Percentiles rank a stretch among this genome's conserved stretches.
Evolutionary conservation across 2,888 invertebrate genomes (phyloP).

Genomic region (Nephrocerus scutellatus): DNA sequence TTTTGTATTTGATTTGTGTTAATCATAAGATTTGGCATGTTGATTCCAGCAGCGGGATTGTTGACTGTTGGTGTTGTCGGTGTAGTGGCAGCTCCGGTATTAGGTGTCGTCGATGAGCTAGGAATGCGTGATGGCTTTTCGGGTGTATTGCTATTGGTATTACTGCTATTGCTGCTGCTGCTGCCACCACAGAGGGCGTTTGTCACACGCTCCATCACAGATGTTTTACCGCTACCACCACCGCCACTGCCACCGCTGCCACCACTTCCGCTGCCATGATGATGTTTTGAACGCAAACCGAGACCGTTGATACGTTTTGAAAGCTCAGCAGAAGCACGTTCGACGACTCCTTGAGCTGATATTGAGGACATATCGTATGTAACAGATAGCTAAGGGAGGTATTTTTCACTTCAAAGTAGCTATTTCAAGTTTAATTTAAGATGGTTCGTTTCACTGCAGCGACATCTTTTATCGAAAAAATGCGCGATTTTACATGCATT

Average conservation of each 20-base stretch:
- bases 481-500: neutral
- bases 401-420: too few relatives aligned
- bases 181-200: slow-evolving; percentile 75
- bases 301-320: slow-evolving; percentile 83
- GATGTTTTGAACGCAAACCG: slow-evolving; percentile 58
- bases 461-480: neutral
- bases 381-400: slow-evolving; percentile 7
- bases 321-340: slow-evolving; percentile 83
- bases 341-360: slow-evolving; percentile 84
- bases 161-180: slow-evolving; percentile 38
- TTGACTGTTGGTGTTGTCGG: slow-evolving; percentile 18
- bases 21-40: too few relatives aligned
- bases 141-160: slow-evolving; percentile 29
- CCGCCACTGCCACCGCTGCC: slow-evolving; percentile 30
- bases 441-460: too few relatives aligned
- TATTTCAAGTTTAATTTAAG: too few relatives aligned
- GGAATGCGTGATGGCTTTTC: slow-evolving; percentile 34
- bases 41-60: slow-evolving; percentile 4
- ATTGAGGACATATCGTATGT: slow-evolving; percentile 63
- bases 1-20: too few relatives aligned
- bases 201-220: slow-evolving; percentile 82
- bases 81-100: slow-evolving; percentile 6
- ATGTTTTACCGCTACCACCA: slow-evolving; percentile 50
- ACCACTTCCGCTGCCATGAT: slow-evolving; percentile 39
- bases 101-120: slow-evolving; percentile 10